Percentiles rank a stretch among this genome's conserved stretches.
These are phyloP conservation scores for Aplochiton taeniatus DNA, from an alignment of 2,797 vertebrate genomes.

Conservation along the genomic window DNA sequence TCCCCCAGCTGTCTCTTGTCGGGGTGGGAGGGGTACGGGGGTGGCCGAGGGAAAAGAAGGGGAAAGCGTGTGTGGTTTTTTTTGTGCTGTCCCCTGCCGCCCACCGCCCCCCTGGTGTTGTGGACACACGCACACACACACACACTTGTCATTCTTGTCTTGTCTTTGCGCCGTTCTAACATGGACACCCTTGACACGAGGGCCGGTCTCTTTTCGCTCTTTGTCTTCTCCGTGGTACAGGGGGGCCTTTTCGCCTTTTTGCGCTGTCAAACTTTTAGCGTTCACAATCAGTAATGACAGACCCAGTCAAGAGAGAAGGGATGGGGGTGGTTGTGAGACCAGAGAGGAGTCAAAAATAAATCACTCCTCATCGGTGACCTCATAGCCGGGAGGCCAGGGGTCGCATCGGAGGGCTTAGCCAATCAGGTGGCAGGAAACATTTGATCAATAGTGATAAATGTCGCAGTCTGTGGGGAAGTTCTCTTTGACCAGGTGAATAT, in stretches of 20 bases:
- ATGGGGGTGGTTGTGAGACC: background rate
- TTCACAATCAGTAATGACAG: no score
- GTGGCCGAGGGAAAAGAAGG: background rate
- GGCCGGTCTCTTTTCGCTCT: background rate
- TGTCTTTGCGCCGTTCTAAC: slow-evolving; percentile 14
- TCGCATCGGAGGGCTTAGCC: slow-evolving; percentile 42
- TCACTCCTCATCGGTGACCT: slow-evolving; percentile 51
- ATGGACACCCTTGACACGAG: slow-evolving; percentile 11
- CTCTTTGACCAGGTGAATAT: no score
- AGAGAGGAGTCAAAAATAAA: slow-evolving; percentile 35
- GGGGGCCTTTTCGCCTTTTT: no score
- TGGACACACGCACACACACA: slow-evolving; percentile 13
- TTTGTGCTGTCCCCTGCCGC: slow-evolving; percentile 10
- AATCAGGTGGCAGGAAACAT: slow-evolving; percentile 51
- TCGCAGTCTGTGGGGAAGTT: background rate
- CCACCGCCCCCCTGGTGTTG: background rate
- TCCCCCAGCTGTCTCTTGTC: slow-evolving; percentile 46
- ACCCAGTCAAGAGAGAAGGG: background rate
- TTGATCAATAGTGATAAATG: slow-evolving; percentile 55
- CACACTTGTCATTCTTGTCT: slow-evolving; percentile 10
- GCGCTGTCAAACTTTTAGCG: no score
- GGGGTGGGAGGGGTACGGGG: background rate
- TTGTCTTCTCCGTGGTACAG: no score
- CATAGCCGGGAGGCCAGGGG: slow-evolving; percentile 49
- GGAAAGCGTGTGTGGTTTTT: slow-evolving; percentile 19